phyloP scores from a whole-genome alignment of 2,797 vertebrate species.

The Megalops cyprinoides region DNA sequence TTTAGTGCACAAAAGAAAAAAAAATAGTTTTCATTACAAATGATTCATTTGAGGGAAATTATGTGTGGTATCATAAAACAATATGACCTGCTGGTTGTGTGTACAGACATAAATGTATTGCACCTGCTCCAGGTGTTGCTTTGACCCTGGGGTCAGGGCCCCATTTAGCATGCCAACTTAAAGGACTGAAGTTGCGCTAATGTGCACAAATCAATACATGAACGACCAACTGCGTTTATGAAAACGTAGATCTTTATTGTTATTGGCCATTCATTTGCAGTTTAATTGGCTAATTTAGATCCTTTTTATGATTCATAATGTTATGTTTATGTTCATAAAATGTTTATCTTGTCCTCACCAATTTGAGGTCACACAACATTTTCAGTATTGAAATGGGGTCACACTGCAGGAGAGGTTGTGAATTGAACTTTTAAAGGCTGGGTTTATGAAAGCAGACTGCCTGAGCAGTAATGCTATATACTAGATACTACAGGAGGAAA shows the following conservation, averaged over 20 bases:
- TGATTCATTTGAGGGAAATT: not conserved
- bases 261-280: too few relatives aligned
- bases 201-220: too few relatives aligned
- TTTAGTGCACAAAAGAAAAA: not conserved
- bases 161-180: too few relatives aligned
- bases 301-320: too few relatives aligned
- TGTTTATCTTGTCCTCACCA: not conserved
- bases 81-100: not conserved
- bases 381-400: not conserved
- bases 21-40: not conserved
- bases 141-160: too few relatives aligned
- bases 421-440: not conserved
- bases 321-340: too few relatives aligned
- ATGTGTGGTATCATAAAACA: not conserved
- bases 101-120: not conserved
- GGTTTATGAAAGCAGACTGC: slow-evolving; percentile 3
- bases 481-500: not conserved
- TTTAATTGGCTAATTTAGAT: too few relatives aligned
- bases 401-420: not conserved
- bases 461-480: not conserved
- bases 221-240: too few relatives aligned
- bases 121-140: not conserved
- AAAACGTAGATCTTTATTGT: too few relatives aligned
- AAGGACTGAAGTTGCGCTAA: too few relatives aligned
- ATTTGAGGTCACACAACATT: slow-evolving; percentile 1